Evolutionary conservation across 2,113 vertebrate species (phyloP).

Genomic region (Lophius piscatorius): DNA sequence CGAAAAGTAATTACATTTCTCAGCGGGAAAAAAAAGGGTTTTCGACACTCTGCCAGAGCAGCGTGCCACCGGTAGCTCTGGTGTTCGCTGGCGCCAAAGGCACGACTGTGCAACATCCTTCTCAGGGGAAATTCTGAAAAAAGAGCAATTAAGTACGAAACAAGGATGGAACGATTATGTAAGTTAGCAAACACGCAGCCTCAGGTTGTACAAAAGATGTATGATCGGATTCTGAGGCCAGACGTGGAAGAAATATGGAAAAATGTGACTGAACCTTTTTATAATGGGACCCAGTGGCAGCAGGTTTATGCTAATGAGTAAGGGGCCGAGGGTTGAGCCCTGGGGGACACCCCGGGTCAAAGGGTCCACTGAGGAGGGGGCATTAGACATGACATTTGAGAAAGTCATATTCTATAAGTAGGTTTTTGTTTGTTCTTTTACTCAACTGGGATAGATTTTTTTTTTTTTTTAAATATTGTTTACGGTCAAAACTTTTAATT

Average conservation of each 20-base stretch:
- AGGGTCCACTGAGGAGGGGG: too few species aligned
- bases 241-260: too few species aligned
- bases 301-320: too few species aligned
- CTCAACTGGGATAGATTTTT: neutral
- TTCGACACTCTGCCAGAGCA: slow-evolving; percentile 9
- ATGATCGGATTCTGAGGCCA: neutral
- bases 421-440: too few species aligned
- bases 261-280: too few species aligned
- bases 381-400: too few species aligned
- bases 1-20: slow-evolving; percentile 15
- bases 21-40: slow-evolving; percentile 17
- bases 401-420: too few species aligned
- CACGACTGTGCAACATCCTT: slow-evolving; percentile 27
- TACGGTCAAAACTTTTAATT: too few species aligned
- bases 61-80: slow-evolving; percentile 26
- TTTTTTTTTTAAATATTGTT: too few species aligned
- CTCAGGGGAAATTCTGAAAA: slow-evolving; percentile 26
- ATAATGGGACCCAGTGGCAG: too few species aligned
- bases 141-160: slow-evolving; percentile 19
- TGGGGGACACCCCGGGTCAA: too few species aligned
- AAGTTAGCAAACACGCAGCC: slow-evolving; percentile 22
- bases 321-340: too few species aligned
- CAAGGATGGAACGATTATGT: slow-evolving; percentile 20
- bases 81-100: slow-evolving; percentile 24
- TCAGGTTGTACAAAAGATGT: slow-evolving; percentile 7